Percentiles rank a stretch among this genome's conserved stretches.
phyloP scores from a whole-genome alignment of 2,797 vertebrate genomes.

The Mionectes olivaceus region DNA sequence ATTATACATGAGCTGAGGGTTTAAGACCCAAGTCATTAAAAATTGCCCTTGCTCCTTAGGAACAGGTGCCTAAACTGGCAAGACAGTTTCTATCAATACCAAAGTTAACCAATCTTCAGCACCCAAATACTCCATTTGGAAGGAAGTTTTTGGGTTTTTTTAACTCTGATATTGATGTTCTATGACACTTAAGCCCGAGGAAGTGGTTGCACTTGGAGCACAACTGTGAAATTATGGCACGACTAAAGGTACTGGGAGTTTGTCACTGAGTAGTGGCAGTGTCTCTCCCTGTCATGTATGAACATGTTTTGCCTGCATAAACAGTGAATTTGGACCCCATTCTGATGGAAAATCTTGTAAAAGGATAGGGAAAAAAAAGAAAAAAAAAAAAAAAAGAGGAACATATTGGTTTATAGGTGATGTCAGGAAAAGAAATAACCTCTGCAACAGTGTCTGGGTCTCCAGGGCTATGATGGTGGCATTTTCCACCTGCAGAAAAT shows the following conservation, averaged over 20 bases:
- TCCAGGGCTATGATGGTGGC: neutral
- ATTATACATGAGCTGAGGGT: neutral
- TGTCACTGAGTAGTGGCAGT: neutral
- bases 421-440: slow-evolving; percentile 49
- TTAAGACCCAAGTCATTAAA: neutral
- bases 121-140: neutral
- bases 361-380: neutral
- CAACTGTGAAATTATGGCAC: neutral
- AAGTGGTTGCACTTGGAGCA: neutral
- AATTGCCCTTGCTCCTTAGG: neutral
- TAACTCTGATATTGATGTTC: neutral
- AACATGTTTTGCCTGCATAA: neutral
- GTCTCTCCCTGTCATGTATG: neutral
- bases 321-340: neutral
- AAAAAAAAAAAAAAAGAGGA: neutral
- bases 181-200: neutral
- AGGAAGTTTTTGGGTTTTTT: neutral
- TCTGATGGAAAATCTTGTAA: neutral
- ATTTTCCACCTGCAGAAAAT: slow-evolving; percentile 32
- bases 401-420: slow-evolving; percentile 4
- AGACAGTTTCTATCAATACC: neutral
- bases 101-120: neutral
- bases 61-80: neutral
- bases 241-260: neutral
- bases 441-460: neutral